Base-by-base conservation (phyloP, 2,797 vertebrate species). In the Schizothorax lantsangensis region DNA sequence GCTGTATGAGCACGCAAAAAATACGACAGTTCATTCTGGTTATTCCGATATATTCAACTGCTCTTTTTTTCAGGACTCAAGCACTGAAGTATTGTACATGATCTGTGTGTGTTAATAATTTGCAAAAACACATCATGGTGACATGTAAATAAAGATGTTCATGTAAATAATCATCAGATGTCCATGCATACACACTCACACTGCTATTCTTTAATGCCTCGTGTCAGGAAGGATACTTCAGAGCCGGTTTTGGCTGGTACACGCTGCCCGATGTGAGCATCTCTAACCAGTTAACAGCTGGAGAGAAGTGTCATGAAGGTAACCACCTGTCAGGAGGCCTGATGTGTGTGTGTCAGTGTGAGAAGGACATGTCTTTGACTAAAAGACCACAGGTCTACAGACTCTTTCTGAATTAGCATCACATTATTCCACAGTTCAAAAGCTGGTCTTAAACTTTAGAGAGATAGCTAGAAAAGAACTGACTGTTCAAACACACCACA, bases 251-350 rank as follows among this genome's bases (percentile, higher is more conserved):
- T 47, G 21, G 26, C 73, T 75, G 54, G 71, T 7, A n/a, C 14
- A 30, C 4, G 6, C n/a, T 52, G 40, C n/a, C 94, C 92, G 93
- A 94, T 93, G 93, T 96, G 95, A 96, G 96, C 96, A 96, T 96
- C 95, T 96, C 95, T 95, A 94, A 94, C 94, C 94, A 95, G 94
- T 95, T 96, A 96, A 96, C 95, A 97, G 96, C 95, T 97, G 95
- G 95, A 94, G 95, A 95, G 77, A 95, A 95, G 95, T 95, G 94
- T 95, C 95, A 96, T 96, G 93, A 95, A 94, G 95, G 94, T 96
- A 92, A 95, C 95, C 95, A 74, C 94, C 96, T 95, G 95, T 91
- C 90, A 95, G 96, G 95, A 96, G 45, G 15, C 14, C 38, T 30
- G 19, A 15, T 59, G 71, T 54, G 33, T 84, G 83, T 40, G 73